Conservation (phyloP, 1,140 invertebrate genomes). For the Zaprionus ghesquierei region DNA sequence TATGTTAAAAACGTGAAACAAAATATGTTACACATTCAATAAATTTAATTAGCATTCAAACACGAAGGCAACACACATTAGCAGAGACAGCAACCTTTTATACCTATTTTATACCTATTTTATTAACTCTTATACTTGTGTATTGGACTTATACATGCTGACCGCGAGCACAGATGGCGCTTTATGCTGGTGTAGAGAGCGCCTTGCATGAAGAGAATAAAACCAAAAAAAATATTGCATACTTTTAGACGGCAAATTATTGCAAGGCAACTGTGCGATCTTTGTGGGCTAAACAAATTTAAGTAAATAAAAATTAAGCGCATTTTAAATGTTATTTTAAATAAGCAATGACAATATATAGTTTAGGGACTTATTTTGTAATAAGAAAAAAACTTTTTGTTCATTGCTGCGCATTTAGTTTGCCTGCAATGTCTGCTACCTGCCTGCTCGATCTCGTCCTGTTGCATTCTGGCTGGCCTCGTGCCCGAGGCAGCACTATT, state of each 20-base stretch:
- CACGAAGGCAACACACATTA: not conserved
- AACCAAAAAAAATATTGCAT: not conserved
- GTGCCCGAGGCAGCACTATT: not conserved
- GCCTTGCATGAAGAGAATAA: too few relatives aligned
- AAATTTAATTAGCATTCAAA: not conserved
- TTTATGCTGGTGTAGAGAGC: not conserved
- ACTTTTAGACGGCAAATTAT: not conserved
- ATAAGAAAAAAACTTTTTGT: too few relatives aligned
- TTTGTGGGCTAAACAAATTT: too few relatives aligned
- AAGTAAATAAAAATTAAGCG: not conserved
- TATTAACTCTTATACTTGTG: constrained; percentile 1
- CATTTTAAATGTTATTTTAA: not conserved
- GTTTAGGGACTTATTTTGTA: too few relatives aligned
- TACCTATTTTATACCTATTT: constrained; percentile 21
- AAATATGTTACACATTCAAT: too few relatives aligned
- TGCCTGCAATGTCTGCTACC: too few relatives aligned
- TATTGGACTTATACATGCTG: not conserved
- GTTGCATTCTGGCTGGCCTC: not conserved
- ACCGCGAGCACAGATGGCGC: constrained; percentile 7
- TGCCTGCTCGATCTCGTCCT: constrained; percentile 1
- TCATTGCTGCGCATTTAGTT: too few relatives aligned
- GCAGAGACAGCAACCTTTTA: constrained; percentile 9
- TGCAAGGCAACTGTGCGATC: too few relatives aligned
- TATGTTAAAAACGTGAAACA: too few relatives aligned
- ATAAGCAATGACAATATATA: too few relatives aligned